phyloP scores from a whole-genome alignment of 2,888 invertebrate genomes.

The Nudaria mundana region DNA sequence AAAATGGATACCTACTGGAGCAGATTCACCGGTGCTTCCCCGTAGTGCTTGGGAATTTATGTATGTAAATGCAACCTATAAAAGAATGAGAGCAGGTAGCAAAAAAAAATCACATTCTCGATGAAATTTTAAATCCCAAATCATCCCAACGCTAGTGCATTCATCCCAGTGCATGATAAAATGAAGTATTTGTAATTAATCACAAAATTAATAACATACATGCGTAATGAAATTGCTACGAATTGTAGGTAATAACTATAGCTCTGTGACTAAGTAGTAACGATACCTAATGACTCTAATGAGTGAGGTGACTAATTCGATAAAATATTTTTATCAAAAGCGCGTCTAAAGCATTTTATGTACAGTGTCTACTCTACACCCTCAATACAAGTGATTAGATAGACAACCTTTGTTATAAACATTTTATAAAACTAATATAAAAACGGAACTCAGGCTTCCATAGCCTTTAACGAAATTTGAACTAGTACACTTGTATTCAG shows the following conservation, averaged over 20 bases:
- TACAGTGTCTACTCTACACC: constrained; percentile 2
- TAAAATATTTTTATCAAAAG: constrained; percentile 8
- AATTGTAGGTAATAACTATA: too few relatives aligned
- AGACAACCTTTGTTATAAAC: not conserved
- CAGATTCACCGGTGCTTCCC: constrained; percentile 80
- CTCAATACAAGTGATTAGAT: constrained; percentile 24
- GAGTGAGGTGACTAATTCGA: not conserved
- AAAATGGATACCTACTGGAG: constrained; percentile 86
- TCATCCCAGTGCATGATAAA: constrained; percentile 12
- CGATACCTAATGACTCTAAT: too few relatives aligned
- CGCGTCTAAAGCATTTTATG: constrained; percentile 5
- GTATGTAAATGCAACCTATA: constrained; percentile 84
- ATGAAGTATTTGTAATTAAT: constrained; percentile 15
- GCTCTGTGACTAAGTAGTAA: too few relatives aligned
- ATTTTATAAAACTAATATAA: too few relatives aligned
- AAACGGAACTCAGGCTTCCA: too few relatives aligned
- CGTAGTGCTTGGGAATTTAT: constrained; percentile 70
- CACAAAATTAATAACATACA: constrained; percentile 18
- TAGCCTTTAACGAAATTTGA: too few relatives aligned
- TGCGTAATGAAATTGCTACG: constrained; percentile 14
- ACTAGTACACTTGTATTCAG: constrained; percentile 26
- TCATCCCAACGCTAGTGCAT: constrained; percentile 21
- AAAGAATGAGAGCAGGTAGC: constrained; percentile 81
- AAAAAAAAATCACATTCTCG: constrained; percentile 63
- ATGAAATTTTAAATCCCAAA: constrained; percentile 10